Evolutionary conservation across 1,140 invertebrate genomes (phyloP).

Genomic region (Leptonema lineaticorne): DNA sequence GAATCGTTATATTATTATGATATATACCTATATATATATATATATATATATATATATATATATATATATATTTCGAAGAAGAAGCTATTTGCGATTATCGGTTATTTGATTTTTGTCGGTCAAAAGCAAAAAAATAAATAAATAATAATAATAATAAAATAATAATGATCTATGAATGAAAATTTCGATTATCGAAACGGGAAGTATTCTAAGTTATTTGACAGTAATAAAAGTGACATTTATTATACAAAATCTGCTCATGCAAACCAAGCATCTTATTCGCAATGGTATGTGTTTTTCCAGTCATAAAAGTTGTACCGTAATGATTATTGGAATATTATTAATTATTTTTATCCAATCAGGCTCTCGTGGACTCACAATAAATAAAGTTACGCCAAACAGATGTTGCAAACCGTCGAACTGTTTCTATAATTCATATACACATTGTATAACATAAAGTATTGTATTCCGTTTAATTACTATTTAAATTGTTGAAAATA

Average conservation of each 20-base stretch:
- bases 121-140: not conserved
- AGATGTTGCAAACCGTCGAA: conserved; percentile 16
- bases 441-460: too few relatives aligned
- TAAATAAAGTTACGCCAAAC: conserved; percentile 35
- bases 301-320: conserved; percentile 40
- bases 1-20: not conserved
- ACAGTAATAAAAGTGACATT: conserved; percentile 34
- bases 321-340: conserved; percentile 41
- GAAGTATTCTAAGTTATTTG: conserved; percentile 25
- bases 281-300: conserved; percentile 33
- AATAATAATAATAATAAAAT: too few relatives aligned
- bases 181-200: conserved; percentile 23
- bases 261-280: conserved; percentile 20
- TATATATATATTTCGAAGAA: too few relatives aligned
- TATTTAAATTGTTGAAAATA: too few relatives aligned
- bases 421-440: not conserved
- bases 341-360: conserved; percentile 42
- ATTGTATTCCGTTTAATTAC: too few relatives aligned
- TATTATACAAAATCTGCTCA: conserved; percentile 34
- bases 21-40: not conserved
- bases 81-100: too few relatives aligned
- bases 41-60: not conserved
- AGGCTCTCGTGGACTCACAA: conserved; percentile 36
- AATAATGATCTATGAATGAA: conserved; percentile 23
- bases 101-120: too few relatives aligned